phyloP scores from a whole-genome alignment of 2,113 vertebrate genomes.

The Potamarius usumacintae region DNA sequence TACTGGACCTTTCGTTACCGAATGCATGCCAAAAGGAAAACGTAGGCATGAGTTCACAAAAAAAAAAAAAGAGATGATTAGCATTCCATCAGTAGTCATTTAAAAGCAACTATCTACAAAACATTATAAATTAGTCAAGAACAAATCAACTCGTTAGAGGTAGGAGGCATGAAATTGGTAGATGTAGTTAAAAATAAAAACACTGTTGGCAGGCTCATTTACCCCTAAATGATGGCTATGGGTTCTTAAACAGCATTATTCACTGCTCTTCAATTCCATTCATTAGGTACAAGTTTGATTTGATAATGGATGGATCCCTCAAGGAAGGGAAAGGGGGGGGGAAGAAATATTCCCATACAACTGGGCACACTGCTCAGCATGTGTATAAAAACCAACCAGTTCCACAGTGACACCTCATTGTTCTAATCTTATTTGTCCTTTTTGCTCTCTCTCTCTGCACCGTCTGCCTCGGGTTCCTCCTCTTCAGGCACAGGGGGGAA shows the following conservation, averaged over 20 bases:
- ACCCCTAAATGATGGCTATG: background rate
- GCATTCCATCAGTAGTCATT: background rate
- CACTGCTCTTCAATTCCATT: conserved; percentile 3
- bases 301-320: background rate
- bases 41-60: background rate
- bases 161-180: conserved; percentile 36
- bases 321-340: too few species aligned
- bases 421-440: conserved; percentile 82
- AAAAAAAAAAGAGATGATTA: background rate
- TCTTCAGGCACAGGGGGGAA: conserved; percentile 73
- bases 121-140: conserved; percentile 24
- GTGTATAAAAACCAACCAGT: conserved; percentile 36
- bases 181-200: conserved; percentile 30
- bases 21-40: background rate
- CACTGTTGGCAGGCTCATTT: background rate
- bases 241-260: background rate
- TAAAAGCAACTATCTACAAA: conserved; percentile 15
- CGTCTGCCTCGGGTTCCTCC: conserved; percentile 60
- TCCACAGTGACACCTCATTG: conserved; percentile 23
- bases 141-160: conserved; percentile 37
- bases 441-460: conserved; percentile 70
- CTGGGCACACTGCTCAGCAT: conserved; percentile 4
- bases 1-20: background rate
- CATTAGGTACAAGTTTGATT: conserved; percentile 1
- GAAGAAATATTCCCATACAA: conserved; percentile 13